These are phyloP conservation scores for Artibeus jamaicensis DNA, from an alignment of 2,797 vertebrate species.

Conservation along the genomic window DNA sequence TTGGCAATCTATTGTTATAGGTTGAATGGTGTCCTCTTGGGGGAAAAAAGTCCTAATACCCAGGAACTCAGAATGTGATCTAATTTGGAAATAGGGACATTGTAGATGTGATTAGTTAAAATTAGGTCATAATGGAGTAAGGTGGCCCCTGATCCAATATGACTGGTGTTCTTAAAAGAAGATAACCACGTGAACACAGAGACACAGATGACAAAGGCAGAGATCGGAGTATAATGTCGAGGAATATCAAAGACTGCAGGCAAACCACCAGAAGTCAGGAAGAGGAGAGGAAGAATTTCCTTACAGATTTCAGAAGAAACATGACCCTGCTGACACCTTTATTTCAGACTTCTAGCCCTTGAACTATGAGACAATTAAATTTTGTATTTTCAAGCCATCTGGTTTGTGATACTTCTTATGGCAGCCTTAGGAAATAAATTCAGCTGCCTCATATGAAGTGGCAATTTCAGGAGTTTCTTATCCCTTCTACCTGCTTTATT, in stretches of 20 bases:
- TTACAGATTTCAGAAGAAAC: background rate
- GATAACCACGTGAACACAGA: background rate
- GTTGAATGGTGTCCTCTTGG: background rate
- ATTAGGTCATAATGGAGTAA: background rate
- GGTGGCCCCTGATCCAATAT: background rate
- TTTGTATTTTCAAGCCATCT: background rate
- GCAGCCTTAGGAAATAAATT: background rate
- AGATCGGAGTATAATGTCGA: background rate
- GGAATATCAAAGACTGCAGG: background rate
- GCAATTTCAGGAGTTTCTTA: background rate
- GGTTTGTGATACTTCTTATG: background rate
- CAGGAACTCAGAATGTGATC: background rate
- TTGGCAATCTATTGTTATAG: background rate
- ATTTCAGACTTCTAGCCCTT: background rate
- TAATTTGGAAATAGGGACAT: background rate
- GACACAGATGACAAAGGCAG: rapidly evolving
- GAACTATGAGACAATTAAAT: background rate
- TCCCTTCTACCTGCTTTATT: background rate
- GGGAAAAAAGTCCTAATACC: background rate
- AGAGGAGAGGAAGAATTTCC: background rate
- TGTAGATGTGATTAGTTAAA: background rate
- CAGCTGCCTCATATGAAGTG: background rate
- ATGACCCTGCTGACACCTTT: background rate
- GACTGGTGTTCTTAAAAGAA: background rate
- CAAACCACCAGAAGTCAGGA: background rate